Conservation (phyloP, 35 echinoderm and acorn worm species). For the Holothuria glaberrima region DNA sequence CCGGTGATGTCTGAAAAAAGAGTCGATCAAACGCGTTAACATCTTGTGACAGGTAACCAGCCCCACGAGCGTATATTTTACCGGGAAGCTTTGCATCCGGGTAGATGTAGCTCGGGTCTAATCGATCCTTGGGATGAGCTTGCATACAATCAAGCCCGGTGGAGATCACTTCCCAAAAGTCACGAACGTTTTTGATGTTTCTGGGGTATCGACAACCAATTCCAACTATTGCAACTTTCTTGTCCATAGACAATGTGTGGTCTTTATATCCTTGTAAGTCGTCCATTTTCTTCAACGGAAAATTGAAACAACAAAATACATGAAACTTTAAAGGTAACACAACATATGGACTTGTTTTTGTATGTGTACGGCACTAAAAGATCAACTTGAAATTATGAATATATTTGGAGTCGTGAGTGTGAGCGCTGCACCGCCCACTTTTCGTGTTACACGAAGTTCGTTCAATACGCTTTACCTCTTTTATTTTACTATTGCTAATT, state of each 20-base stretch:
- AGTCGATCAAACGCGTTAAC: constrained; percentile 66
- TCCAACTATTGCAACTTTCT: constrained; percentile 67
- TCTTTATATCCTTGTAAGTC: too few relatives aligned
- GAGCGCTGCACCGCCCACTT: too few relatives aligned
- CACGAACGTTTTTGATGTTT: constrained; percentile 39
- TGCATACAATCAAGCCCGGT: constrained; percentile 60
- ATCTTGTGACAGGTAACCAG: constrained; percentile 68
- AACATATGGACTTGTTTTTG: too few relatives aligned
- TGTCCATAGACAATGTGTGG: not conserved
- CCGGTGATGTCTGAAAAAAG: constrained; percentile 82
- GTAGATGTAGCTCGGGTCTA: constrained; percentile 70
- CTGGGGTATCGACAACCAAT: constrained; percentile 76
- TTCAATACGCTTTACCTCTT: too few relatives aligned
- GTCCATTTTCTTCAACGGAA: too few relatives aligned
- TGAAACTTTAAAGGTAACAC: too few relatives aligned
- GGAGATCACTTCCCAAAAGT: constrained; percentile 65
- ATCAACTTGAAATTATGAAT: too few relatives aligned
- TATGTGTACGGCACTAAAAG: too few relatives aligned
- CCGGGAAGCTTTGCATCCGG: constrained; percentile 55
- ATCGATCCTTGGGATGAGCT: constrained; percentile 51
- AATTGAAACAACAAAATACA: too few relatives aligned
- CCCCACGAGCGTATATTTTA: constrained; percentile 66
- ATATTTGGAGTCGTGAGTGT: too few relatives aligned
- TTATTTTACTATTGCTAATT: too few relatives aligned
- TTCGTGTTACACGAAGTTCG: too few relatives aligned